Evolutionary conservation across 2,113 vertebrate genomes (phyloP).

Genomic region (Strix uralensis): DNA sequence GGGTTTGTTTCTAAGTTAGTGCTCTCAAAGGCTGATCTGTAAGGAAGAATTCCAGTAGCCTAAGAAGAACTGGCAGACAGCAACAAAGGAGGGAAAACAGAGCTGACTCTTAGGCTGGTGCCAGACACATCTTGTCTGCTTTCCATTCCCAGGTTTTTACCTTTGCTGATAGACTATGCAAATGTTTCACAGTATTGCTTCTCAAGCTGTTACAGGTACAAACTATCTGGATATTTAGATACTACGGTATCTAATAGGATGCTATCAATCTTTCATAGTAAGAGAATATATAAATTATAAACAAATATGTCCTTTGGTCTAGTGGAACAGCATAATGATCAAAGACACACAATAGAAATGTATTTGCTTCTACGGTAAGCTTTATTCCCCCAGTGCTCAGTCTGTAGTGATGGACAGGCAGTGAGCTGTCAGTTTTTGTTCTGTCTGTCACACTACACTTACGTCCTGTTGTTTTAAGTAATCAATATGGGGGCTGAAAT

Average conservation of each 20-base stretch:
- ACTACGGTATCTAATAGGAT: constrained; percentile 60
- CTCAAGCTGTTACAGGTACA: constrained; percentile 67
- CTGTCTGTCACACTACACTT: constrained; percentile 91
- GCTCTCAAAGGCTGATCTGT: neutral
- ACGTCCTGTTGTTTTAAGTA: constrained; percentile 94
- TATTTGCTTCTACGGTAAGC: constrained; percentile 68
- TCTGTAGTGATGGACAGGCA: constrained; percentile 73
- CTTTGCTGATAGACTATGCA: neutral
- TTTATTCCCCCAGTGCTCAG: constrained; percentile 64
- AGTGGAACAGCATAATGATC: constrained; percentile 75
- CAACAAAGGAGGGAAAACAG: neutral
- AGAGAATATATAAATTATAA: constrained; percentile 83
- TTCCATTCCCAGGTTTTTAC: neutral
- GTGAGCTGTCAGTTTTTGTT: constrained; percentile 82
- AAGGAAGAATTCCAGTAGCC: neutral
- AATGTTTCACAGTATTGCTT: constrained; percentile 30
- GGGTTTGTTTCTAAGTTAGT: neutral
- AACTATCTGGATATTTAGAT: constrained; percentile 73
- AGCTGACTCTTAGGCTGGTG: neutral
- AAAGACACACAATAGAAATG: constrained; percentile 78
- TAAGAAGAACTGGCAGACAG: neutral
- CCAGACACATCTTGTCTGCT: neutral
- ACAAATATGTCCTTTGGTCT: constrained; percentile 80
- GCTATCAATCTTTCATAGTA: constrained; percentile 78
- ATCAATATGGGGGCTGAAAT: constrained; percentile 96